A percentile compares a stretch with the other conserved stretches of the same genome.
Evolutionary conservation across 2,797 vertebrate species (phyloP).

Genomic region (Oophaga sylvatica): DNA sequence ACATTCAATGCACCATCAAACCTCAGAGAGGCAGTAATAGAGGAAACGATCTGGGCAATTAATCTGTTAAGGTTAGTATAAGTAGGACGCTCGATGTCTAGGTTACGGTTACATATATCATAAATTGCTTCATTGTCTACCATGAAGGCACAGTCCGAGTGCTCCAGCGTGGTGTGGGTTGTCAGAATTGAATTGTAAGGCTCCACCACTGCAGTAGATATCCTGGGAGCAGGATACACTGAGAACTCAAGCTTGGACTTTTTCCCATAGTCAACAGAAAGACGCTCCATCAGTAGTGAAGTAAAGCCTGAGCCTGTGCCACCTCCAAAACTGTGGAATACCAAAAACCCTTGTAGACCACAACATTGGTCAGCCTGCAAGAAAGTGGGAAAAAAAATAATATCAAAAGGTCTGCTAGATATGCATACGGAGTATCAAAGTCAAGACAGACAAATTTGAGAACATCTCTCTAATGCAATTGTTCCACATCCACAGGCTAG

Average conservation of each 20-base stretch:
- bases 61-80: slow-evolving; percentile 92
- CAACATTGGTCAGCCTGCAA: slow-evolving; percentile 88
- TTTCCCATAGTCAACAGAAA: slow-evolving; percentile 92
- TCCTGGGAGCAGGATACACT: slow-evolving; percentile 90
- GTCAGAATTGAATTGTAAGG: slow-evolving; percentile 95
- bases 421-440: too few relatives aligned
- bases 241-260: slow-evolving; percentile 95
- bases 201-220: slow-evolving; percentile 92
- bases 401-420: background rate
- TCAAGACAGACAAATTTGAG: too few relatives aligned
- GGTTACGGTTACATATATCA: slow-evolving; percentile 89
- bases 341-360: slow-evolving; percentile 90
- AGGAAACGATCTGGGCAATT: slow-evolving; percentile 91
- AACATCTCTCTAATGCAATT: too few relatives aligned
- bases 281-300: slow-evolving; percentile 90
- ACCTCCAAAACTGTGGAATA: slow-evolving; percentile 94
- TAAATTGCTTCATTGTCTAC: slow-evolving; percentile 96
- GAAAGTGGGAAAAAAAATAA: too few relatives aligned
- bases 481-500: too few relatives aligned
- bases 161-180: slow-evolving; percentile 92
- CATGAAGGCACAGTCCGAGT: slow-evolving; percentile 95
- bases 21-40: slow-evolving; percentile 89
- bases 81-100: slow-evolving; percentile 90
- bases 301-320: slow-evolving; percentile 92
- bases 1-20: slow-evolving; percentile 93